phyloP scores from a whole-genome alignment of 2,113 vertebrate species.

The Psilopsiagon aymara region DNA sequence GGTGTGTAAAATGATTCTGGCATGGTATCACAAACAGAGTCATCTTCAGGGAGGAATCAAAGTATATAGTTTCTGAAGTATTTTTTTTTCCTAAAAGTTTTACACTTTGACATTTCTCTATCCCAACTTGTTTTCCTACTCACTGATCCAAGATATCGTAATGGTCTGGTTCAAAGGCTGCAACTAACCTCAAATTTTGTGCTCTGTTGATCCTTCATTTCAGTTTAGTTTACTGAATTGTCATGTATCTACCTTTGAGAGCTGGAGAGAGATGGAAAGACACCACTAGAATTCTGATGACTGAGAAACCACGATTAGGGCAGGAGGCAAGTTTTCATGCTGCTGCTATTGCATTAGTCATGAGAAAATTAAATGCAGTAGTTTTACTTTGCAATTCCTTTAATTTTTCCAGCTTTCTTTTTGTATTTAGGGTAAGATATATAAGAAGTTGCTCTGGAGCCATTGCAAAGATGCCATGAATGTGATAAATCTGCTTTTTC shows the following conservation, averaged over 20 bases:
- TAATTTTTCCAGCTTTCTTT: neutral
- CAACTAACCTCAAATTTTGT: constrained; percentile 32
- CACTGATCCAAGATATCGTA: constrained; percentile 48
- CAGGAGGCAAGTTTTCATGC: neutral
- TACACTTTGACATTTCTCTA: constrained; percentile 43
- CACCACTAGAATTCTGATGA: constrained; percentile 6
- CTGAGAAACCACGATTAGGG: neutral
- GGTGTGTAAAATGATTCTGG: constrained; percentile 65
- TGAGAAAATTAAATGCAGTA: neutral
- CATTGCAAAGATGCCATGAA: neutral
- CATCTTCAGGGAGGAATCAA: constrained; percentile 48
- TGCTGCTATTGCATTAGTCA: constrained; percentile 15
- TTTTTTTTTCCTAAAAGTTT: constrained; percentile 26
- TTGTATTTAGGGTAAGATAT: neutral
- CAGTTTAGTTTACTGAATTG: constrained; percentile 38
- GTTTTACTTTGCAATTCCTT: neutral
- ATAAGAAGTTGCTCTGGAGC: neutral
- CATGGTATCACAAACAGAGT: constrained; percentile 20
- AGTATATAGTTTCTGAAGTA: constrained; percentile 48
- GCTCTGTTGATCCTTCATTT: constrained; percentile 58
- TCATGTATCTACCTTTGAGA: neutral
- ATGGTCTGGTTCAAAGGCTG: constrained; percentile 42
- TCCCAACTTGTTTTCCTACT: constrained; percentile 51
- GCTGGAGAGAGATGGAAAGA: neutral
- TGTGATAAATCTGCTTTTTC: neutral